phyloP scores from a whole-genome alignment of 2,888 invertebrate species.

The Ophraella communa region DNA sequence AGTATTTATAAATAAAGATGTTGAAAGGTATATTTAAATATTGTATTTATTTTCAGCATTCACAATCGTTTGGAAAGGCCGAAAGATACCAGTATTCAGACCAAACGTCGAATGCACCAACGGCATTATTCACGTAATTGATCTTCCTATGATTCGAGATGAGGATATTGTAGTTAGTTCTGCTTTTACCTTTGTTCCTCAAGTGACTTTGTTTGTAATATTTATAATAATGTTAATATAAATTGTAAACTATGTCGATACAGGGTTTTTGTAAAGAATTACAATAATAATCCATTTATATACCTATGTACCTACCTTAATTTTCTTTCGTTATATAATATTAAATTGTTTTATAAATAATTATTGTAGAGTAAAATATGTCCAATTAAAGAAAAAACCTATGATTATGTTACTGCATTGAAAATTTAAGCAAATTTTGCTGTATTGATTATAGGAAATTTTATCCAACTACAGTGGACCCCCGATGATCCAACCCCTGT shows the following conservation, averaged over 20 bases:
- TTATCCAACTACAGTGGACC: too few species aligned
- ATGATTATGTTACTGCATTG: too few species aligned
- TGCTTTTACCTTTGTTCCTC: conserved; percentile 52
- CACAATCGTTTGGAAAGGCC: conserved; percentile 84
- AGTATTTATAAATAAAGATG: background rate
- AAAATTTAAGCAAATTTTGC: too few species aligned
- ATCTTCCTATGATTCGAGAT: conserved; percentile 82
- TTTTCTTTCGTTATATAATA: too few species aligned
- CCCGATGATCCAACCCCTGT: too few species aligned
- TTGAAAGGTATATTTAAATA: background rate
- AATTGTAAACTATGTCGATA: conserved; percentile 22
- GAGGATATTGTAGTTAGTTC: conserved; percentile 79
- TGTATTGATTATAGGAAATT: too few species aligned
- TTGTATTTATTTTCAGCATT: conserved; percentile 68
- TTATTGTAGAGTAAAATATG: too few species aligned
- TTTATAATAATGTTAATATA: conserved; percentile 50
- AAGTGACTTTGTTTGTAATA: conserved; percentile 57
- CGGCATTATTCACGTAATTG: conserved; percentile 94
- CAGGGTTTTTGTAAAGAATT: conserved; percentile 35
- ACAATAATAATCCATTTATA: background rate
- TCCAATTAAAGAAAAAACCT: too few species aligned
- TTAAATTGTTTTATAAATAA: too few species aligned
- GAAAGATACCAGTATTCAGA: conserved; percentile 82
- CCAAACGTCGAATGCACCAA: conserved; percentile 96
- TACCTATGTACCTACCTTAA: background rate